These are phyloP conservation scores for Cetonia aurata DNA, from an alignment of 2,888 invertebrate species.

Conservation along the genomic window DNA sequence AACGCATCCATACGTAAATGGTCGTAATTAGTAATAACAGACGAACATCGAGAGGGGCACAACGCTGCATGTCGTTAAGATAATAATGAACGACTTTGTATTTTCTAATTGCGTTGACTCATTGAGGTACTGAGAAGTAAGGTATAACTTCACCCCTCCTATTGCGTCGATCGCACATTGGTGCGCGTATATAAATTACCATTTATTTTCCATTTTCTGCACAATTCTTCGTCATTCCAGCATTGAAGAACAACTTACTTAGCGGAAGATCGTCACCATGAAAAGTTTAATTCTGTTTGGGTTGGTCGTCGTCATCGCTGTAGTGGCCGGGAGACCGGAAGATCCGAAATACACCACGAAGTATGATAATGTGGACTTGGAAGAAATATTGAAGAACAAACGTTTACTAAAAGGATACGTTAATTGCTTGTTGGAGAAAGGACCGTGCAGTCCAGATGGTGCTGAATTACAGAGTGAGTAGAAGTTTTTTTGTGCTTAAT, in stretches of 20 bases:
- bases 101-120: constrained; percentile 32
- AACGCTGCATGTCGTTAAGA: constrained; percentile 19
- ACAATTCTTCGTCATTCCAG: constrained; percentile 12
- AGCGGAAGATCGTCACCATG: constrained; percentile 44
- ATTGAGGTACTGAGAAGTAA: constrained; percentile 16
- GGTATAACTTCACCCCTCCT: constrained; percentile 29
- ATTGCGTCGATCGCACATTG: neutral
- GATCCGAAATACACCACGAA: constrained; percentile 69
- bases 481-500: neutral
- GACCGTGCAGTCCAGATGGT: constrained; percentile 78
- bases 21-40: constrained; percentile 9
- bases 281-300: constrained; percentile 51
- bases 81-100: constrained; percentile 15
- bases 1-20: constrained; percentile 1
- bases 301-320: constrained; percentile 45
- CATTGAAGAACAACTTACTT: constrained; percentile 12
- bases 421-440: constrained; percentile 71
- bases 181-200: constrained; percentile 18
- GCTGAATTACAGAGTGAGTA: constrained; percentile 78
- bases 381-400: constrained; percentile 76
- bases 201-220: constrained; percentile 26
- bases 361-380: constrained; percentile 78
- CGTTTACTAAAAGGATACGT: constrained; percentile 69
- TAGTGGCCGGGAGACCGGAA: constrained; percentile 45
- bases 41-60: constrained; percentile 13